Base-by-base conservation (phyloP, 2,113 vertebrate species). In the Zeus faber region DNA sequence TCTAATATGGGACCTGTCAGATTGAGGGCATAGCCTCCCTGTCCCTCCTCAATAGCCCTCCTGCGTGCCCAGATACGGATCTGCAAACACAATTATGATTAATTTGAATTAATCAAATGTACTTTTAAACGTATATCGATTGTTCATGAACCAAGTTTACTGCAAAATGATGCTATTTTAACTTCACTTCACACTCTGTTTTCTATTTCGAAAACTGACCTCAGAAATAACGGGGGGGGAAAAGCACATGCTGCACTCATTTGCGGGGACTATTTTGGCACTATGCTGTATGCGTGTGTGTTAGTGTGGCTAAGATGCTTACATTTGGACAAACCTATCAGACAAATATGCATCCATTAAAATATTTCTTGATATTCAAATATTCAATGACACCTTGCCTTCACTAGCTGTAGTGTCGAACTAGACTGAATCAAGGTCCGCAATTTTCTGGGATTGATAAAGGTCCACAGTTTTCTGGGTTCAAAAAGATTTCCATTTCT, bases 31-130 rank as follows among this genome's bases (percentile, higher is more conserved):
- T 97, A 97, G 0, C 0, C 0, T 0, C 89, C 92, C 2, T 96
- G 93, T 2, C 58, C 71, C 1, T 66, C 57, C 0, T 0, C 0
- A 0, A 93, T 93, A 24, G 93, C 91, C 0, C 18, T 27, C n/a
- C 80, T 89, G 6, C 93, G 91, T 48, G 92, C 93, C 92, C 93
- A 98, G 73, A 98, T 93, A 9, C 91, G 81, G 35, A 96, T 89
- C 94, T 98, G 82, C n/a, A 77, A 9, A 56, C 17, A 71, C 1
- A 64, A 24, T 40, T n/a, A n/a, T n/a, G n/a, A 14, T 25, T 23
- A 47, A 23, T 24, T 13, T 47, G n/a, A n/a, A n/a, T n/a, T n/a
- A n/a, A n/a, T n/a, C n/a, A n/a, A n/a, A n/a, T n/a, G n/a, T n/a
- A n/a, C n/a, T 35, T 10, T 35, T 35, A 13, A 3, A 4, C 11